phyloP scores from a whole-genome alignment of 1,140 invertebrate genomes.

The Drosophila grimshawi region DNA sequence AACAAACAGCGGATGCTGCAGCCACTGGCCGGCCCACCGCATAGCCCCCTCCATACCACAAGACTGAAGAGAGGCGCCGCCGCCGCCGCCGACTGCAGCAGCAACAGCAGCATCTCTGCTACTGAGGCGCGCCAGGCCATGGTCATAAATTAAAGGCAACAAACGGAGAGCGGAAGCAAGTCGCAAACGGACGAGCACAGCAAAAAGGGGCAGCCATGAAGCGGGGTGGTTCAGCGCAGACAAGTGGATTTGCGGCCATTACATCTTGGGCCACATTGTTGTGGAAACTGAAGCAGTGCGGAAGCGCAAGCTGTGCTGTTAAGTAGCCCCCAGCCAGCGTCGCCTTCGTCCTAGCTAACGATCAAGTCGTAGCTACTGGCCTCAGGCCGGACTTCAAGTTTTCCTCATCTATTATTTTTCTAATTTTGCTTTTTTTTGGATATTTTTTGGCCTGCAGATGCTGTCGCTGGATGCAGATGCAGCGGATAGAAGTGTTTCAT shows the following conservation, averaged over 20 bases:
- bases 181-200: slow-evolving; percentile 46
- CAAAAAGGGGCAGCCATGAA: neutral
- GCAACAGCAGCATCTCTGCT: slow-evolving; percentile 9
- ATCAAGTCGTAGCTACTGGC: slow-evolving; percentile 47
- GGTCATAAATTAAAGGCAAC: slow-evolving; percentile 79
- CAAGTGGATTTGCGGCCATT: slow-evolving; percentile 77
- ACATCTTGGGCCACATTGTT: slow-evolving; percentile 53
- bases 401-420: slow-evolving; percentile 2
- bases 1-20: slow-evolving; percentile 69
- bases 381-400: slow-evolving; percentile 49
- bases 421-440: neutral
- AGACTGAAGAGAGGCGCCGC: slow-evolving; percentile 57
- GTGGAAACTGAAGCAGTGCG: slow-evolving; percentile 37
- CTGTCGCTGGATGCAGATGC: slow-evolving; percentile 20
- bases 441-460: neutral
- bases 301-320: slow-evolving; percentile 70
- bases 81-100: neutral
- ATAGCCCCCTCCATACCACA: slow-evolving; percentile 7
- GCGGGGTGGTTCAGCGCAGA: slow-evolving; percentile 10
- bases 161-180: slow-evolving; percentile 72
- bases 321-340: slow-evolving; percentile 67
- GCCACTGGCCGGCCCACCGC: slow-evolving; percentile 14
- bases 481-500: slow-evolving; percentile 48
- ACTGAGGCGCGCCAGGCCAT: slow-evolving; percentile 55
- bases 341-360: slow-evolving; percentile 51